These are phyloP conservation scores for Raja brachyura DNA, from an alignment of 2,113 vertebrate species.

Conservation along the genomic window DNA sequence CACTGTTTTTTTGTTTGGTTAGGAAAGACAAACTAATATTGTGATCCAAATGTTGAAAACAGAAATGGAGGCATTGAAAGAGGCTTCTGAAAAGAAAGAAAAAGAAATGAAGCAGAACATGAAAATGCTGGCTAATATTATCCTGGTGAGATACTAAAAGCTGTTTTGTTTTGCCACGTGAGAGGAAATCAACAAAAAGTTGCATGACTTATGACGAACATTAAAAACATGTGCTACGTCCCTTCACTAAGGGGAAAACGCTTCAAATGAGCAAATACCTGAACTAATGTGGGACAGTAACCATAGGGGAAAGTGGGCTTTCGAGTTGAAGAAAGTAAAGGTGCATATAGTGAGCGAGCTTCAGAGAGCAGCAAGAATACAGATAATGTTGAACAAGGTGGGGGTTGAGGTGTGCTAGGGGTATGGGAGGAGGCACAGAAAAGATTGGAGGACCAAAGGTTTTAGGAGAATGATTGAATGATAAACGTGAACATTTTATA, in stretches of 20 bases:
- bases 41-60: slow-evolving; percentile 15
- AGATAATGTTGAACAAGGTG: too few species aligned
- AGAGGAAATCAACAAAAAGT: not conserved
- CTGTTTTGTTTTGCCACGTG: not conserved
- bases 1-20: not conserved
- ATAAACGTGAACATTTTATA: not conserved
- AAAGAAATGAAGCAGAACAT: slow-evolving; percentile 27
- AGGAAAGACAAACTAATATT: slow-evolving; percentile 25
- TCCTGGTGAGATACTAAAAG: slow-evolving; percentile 3
- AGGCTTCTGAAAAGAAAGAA: slow-evolving; percentile 11
- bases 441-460: not conserved
- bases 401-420: not conserved
- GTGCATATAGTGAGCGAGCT: not conserved
- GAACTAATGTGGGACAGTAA: not conserved
- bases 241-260: not conserved
- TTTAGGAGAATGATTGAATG: not conserved
- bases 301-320: not conserved
- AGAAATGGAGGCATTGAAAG: slow-evolving; percentile 31
- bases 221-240: not conserved
- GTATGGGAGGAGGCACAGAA: not conserved
- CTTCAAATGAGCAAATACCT: not conserved
- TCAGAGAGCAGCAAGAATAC: not conserved
- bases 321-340: too few species aligned
- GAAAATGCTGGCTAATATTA: slow-evolving; percentile 28
- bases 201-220: not conserved